A percentile compares a stretch with the other conserved stretches of the same genome.
phyloP scores from a whole-genome alignment of 2,888 invertebrate genomes.

The Rambutsinella grinnellia region DNA sequence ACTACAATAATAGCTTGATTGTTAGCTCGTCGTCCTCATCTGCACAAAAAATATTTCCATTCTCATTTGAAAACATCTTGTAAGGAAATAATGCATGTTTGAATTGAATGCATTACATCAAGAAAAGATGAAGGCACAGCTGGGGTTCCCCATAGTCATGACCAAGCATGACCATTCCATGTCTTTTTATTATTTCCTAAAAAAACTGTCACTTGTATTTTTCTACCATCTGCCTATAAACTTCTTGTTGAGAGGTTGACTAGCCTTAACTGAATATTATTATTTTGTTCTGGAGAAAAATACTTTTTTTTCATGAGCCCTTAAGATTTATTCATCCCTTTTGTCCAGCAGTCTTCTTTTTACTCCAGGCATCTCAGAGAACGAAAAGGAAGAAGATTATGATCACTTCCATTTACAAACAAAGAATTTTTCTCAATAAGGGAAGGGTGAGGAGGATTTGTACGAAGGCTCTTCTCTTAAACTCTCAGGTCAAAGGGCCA shows the following conservation, averaged over 20 bases:
- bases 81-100: conserved; percentile 38
- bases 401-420: conserved; percentile 31
- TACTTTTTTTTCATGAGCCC: neutral
- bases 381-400: conserved; percentile 39
- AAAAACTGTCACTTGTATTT: conserved; percentile 61
- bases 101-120: conserved; percentile 15
- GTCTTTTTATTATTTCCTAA: conserved; percentile 22
- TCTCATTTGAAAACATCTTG: conserved; percentile 11
- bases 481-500: conserved; percentile 30
- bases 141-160: conserved; percentile 53
- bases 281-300: too few relatives aligned
- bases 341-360: conserved; percentile 3
- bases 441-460: neutral
- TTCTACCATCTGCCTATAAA: conserved; percentile 40
- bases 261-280: too few relatives aligned
- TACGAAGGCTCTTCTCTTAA: conserved; percentile 4
- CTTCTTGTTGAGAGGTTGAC: neutral
- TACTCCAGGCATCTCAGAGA: neutral
- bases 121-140: conserved; percentile 53
- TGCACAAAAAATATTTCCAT: neutral
- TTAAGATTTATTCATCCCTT: neutral
- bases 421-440: conserved; percentile 26
- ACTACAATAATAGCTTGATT: conserved; percentile 32
- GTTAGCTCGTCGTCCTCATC: conserved; percentile 14
- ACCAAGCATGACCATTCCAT: conserved; percentile 17